These are phyloP conservation scores for Melanocharis versteri DNA, from an alignment of 2,113 vertebrate species.

Conservation along the genomic window DNA sequence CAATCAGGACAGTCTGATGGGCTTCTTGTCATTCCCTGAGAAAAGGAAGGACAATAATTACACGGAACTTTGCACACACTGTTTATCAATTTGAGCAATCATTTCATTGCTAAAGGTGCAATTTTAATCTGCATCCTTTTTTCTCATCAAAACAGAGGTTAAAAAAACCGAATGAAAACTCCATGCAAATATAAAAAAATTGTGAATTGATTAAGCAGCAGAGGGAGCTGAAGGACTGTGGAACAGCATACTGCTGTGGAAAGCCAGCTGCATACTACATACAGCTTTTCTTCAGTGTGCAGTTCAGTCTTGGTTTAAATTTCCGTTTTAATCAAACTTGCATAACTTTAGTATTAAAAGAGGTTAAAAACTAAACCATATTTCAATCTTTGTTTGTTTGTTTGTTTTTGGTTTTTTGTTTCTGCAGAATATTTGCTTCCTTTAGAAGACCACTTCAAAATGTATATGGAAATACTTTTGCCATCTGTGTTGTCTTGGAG, in stretches of 20 bases:
- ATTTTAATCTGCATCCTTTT: constrained; percentile 8
- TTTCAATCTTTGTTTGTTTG: background rate
- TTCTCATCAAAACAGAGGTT: background rate
- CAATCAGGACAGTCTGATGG: background rate
- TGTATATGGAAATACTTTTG: background rate
- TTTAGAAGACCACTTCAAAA: background rate
- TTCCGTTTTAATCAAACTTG: constrained; percentile 60
- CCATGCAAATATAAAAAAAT: background rate
- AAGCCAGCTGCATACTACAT: background rate
- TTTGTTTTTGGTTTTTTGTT: too few relatives aligned
- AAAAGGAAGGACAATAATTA: background rate
- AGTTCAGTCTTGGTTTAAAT: constrained; percentile 56
- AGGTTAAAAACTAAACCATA: constrained; percentile 39
- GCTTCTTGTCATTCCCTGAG: background rate
- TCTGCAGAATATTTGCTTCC: constrained; percentile 14
- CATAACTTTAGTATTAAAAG: constrained; percentile 34
- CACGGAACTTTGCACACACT: background rate
- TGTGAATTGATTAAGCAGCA: constrained; percentile 1
- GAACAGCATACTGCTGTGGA: background rate
- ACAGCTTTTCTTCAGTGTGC: background rate
- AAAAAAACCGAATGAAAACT: background rate
- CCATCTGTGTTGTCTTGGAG: background rate
- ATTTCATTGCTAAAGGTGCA: background rate
- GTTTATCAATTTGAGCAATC: background rate
- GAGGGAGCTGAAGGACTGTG: constrained; percentile 60